phyloP scores from a whole-genome alignment of 2,113 vertebrate genomes.

The Plectropomus leopardus region DNA sequence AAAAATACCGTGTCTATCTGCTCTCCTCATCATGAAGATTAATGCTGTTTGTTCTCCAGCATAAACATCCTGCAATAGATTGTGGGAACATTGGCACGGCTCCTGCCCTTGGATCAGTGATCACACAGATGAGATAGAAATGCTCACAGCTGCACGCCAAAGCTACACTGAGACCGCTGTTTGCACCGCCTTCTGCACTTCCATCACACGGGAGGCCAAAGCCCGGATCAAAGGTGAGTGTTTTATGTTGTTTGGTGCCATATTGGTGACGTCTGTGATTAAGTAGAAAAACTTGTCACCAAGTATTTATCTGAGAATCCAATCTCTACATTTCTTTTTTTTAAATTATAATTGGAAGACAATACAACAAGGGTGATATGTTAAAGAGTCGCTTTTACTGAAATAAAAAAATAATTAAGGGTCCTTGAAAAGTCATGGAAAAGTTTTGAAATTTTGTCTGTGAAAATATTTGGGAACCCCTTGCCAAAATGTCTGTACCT shows the following conservation, averaged over 20 bases:
- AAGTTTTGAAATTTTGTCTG: too few species aligned
- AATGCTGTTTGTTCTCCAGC: conserved; percentile 63
- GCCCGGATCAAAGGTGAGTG: conserved; percentile 11
- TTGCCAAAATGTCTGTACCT: too few species aligned
- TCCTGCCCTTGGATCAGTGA: conserved; percentile 49
- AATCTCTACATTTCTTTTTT: background rate
- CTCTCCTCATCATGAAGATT: conserved; percentile 46
- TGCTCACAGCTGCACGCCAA: conserved; percentile 39
- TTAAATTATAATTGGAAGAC: background rate
- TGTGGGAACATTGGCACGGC: conserved; percentile 38
- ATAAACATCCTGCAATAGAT: conserved; percentile 52
- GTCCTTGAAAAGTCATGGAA: too few species aligned
- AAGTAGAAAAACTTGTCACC: background rate
- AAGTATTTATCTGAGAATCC: too few species aligned
- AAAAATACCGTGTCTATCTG: conserved; percentile 8
- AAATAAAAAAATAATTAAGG: too few species aligned
- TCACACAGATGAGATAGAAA: conserved; percentile 51
- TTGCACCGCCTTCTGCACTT: background rate
- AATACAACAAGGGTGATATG: too few species aligned
- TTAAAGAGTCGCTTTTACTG: too few species aligned
- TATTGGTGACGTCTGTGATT: background rate
- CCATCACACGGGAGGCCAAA: background rate
- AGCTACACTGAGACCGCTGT: conserved; percentile 1
- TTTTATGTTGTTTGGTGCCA: background rate
- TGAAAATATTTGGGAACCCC: too few species aligned